Conservation (phyloP, 1,140 invertebrate species). For the Trichomalopsis sarcophagae region DNA sequence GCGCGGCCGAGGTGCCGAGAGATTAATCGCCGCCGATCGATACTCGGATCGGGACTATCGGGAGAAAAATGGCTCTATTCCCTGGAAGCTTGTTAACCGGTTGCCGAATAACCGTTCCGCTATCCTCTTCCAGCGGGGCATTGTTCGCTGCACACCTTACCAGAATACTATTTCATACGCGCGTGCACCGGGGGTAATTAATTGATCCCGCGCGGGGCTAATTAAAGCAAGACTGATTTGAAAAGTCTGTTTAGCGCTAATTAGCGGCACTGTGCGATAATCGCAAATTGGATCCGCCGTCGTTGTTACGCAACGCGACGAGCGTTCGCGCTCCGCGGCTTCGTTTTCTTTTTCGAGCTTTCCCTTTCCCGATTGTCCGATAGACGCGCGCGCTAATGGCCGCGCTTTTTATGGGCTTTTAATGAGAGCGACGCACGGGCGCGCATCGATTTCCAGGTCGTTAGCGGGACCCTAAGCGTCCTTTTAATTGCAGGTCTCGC, state of each 20-base stretch:
- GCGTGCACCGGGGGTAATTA: too few species aligned
- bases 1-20: background rate
- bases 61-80: constrained; percentile 25
- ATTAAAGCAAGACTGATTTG: constrained; percentile 40
- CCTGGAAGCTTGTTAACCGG: too few species aligned
- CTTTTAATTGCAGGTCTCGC: background rate
- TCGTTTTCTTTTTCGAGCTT: background rate
- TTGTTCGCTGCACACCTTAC: constrained; percentile 35
- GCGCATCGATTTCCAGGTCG: constrained; percentile 26
- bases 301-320: background rate
- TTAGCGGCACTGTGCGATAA: background rate
- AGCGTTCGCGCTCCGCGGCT: too few species aligned
- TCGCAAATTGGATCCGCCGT: constrained; percentile 18
- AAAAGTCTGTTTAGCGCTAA: constrained; percentile 46
- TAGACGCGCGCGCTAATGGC: background rate
- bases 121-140: background rate
- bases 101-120: too few species aligned
- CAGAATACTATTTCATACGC: too few species aligned
- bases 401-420: background rate
- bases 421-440: background rate
- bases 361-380: background rate
- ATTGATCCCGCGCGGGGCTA: constrained; percentile 33
- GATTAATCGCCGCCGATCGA: constrained; percentile 43
- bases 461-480: background rate
- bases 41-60: background rate